Evolutionary conservation across 2,797 vertebrate genomes (phyloP).

Genomic region (Pitangus sulphuratus): DNA sequence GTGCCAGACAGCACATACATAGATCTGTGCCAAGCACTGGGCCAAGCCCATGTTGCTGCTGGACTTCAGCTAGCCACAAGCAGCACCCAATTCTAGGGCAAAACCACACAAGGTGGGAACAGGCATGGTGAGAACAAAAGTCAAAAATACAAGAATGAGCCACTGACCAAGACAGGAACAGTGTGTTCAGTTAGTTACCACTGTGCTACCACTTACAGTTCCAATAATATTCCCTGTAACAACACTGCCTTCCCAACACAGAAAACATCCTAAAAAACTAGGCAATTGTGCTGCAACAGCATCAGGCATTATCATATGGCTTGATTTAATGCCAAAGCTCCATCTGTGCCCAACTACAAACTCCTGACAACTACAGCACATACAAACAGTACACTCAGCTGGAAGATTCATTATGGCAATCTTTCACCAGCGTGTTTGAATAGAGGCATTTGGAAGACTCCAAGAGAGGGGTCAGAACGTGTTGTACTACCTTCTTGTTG

Average conservation of each 20-base stretch:
- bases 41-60: background rate
- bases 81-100: background rate
- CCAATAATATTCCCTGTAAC: background rate
- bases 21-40: background rate
- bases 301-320: background rate
- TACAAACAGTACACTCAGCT: background rate
- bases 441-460: background rate
- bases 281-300: background rate
- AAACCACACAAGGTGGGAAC: background rate
- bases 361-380: background rate
- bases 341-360: background rate
- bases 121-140: background rate
- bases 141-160: background rate
- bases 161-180: background rate
- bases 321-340: background rate
- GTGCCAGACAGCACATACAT: background rate
- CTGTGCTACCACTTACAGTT: background rate
- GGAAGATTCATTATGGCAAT: background rate
- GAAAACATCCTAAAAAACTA: background rate
- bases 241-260: background rate
- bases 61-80: background rate
- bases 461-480: background rate
- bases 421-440: background rate
- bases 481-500: conserved; percentile 91
- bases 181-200: background rate